Evolutionary conservation across 2,113 vertebrate species (phyloP).

Genomic region (Leptodactylus fuscus): DNA sequence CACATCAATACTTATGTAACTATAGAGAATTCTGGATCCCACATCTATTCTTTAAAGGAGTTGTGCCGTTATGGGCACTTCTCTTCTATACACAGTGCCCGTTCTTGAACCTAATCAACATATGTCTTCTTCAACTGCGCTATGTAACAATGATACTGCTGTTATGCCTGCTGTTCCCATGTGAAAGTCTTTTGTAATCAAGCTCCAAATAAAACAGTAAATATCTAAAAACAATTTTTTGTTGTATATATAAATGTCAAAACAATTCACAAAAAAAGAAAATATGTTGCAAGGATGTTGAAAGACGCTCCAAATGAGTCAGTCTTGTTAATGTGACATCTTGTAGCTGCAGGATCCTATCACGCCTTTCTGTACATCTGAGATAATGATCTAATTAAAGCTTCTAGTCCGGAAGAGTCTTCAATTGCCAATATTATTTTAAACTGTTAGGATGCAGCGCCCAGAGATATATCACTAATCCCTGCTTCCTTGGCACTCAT

Average conservation of each 20-base stretch:
- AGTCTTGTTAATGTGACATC: background rate
- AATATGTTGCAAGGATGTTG: background rate
- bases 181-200: too few species aligned
- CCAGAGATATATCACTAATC: conserved; percentile 22
- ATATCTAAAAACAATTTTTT: too few species aligned
- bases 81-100: too few species aligned
- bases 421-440: conserved; percentile 32
- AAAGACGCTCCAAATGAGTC: background rate
- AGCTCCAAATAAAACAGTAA: too few species aligned
- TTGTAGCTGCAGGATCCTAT: background rate
- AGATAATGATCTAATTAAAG: conserved; percentile 39
- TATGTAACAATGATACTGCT: too few species aligned
- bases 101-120: too few species aligned
- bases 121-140: too few species aligned
- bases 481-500: conserved; percentile 31
- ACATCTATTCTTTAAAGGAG: too few species aligned
- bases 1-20: too few species aligned
- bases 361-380: background rate
- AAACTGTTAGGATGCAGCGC: background rate
- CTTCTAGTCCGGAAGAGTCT: conserved; percentile 11
- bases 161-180: too few species aligned
- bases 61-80: too few species aligned
- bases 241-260: background rate
- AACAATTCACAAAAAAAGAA: background rate
- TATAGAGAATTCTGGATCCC: too few species aligned